A percentile compares a stretch with the other conserved stretches of the same genome.
These are phyloP conservation scores for Hirtodrosophila alboralis DNA, from an alignment of 2,888 invertebrate species.

Conservation along the genomic window DNA sequence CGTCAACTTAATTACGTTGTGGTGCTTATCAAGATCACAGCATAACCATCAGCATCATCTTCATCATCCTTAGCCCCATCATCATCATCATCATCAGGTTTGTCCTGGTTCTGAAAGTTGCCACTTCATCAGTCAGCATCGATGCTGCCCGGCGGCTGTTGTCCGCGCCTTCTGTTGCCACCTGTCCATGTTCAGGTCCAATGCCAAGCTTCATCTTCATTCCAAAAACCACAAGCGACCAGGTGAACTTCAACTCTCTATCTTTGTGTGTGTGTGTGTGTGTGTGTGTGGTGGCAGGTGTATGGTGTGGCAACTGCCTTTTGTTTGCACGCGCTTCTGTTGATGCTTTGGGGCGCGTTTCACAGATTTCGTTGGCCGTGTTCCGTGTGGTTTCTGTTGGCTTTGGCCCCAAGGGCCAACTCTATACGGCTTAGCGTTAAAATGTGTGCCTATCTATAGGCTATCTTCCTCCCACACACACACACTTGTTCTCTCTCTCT, in stretches of 20 bases:
- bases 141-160: constrained; percentile 52
- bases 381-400: constrained; percentile 71
- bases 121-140: constrained; percentile 78
- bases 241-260: constrained; percentile 9
- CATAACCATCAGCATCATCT: constrained; percentile 14
- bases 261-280: constrained; percentile 2
- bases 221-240: constrained; percentile 11
- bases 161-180: constrained; percentile 58
- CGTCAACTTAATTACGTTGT: constrained; percentile 71
- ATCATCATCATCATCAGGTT: constrained; percentile 13
- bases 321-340: constrained; percentile 66
- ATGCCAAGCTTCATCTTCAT: constrained; percentile 26
- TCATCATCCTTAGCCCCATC: not conserved
- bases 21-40: constrained; percentile 68
- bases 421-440: constrained; percentile 62
- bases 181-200: constrained; percentile 37
- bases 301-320: constrained; percentile 20
- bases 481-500: constrained; percentile 3
- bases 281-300: constrained; percentile 3
- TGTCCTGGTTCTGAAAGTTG: constrained; percentile 46
- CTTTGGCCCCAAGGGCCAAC: constrained; percentile 50
- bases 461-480: not conserved
- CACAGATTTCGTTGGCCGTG: constrained; percentile 56
- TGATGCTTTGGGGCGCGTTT: constrained; percentile 45
- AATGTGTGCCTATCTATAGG: constrained; percentile 54